phyloP scores from a whole-genome alignment of 2,888 invertebrate genomes.

The Caenorhabditis uteleia region DNA sequence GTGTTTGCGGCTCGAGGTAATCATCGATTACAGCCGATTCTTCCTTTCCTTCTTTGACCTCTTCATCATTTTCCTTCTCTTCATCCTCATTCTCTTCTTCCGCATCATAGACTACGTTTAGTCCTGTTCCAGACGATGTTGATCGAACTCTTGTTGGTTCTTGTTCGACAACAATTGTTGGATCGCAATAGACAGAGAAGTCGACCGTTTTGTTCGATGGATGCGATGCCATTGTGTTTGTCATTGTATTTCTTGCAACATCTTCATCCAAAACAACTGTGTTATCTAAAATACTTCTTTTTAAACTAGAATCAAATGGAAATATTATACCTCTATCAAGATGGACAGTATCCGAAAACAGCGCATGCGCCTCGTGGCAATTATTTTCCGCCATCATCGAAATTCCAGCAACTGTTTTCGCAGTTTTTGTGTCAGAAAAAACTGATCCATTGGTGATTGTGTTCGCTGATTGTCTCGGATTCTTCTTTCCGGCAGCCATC shows the following conservation, averaged over 20 bases:
- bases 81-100: neutral
- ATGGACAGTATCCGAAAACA: constrained; percentile 38
- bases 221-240: constrained; percentile 1
- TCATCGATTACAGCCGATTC: neutral
- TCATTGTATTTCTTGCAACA: neutral
- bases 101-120: constrained; percentile 21
- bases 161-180: constrained; percentile 3
- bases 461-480: neutral
- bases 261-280: constrained; percentile 12
- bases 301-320: too few species aligned
- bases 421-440: constrained; percentile 6
- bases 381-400: constrained; percentile 29
- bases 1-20: neutral
- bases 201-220: constrained; percentile 1
- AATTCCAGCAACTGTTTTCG: constrained; percentile 19
- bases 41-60: neutral
- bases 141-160: neutral
- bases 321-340: constrained; percentile 6
- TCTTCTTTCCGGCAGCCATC: neutral
- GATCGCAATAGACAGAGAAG: constrained; percentile 28
- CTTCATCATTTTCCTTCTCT: neutral
- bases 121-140: constrained; percentile 3
- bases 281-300: too few species aligned
- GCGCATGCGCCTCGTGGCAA: constrained; percentile 28
- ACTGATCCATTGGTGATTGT: too few species aligned